Evolutionary conservation across 2,797 vertebrate genomes (phyloP).

Genomic region (Characodon lateralis): DNA sequence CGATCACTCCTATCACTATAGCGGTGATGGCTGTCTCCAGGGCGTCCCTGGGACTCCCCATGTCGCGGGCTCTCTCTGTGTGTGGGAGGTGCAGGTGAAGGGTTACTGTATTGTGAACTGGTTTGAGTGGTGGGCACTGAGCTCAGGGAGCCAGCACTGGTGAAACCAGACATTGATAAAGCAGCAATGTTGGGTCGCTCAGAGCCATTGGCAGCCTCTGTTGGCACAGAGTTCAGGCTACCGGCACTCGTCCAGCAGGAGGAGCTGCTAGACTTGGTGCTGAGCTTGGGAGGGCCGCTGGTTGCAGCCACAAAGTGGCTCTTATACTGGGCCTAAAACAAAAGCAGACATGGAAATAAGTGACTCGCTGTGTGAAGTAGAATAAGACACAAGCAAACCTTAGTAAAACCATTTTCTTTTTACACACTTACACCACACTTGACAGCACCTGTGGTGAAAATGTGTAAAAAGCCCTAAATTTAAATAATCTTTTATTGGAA

Average conservation of each 20-base stretch:
- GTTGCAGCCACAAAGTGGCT: constrained; percentile 97
- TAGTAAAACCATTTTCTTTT: background rate
- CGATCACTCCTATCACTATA: constrained; percentile 73
- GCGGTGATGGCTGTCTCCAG: constrained; percentile 76
- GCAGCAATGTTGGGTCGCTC: constrained; percentile 66
- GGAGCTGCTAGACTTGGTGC: constrained; percentile 85
- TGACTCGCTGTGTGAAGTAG: constrained; percentile 13
- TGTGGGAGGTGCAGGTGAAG: constrained; percentile 56
- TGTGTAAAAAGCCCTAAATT: too few relatives aligned
- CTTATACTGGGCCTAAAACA: constrained; percentile 92
- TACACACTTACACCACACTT: background rate
- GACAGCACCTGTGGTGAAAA: background rate
- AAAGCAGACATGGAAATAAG: constrained; percentile 15
- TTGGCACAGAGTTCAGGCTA: constrained; percentile 93
- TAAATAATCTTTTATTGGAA: too few relatives aligned
- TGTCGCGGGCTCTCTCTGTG: constrained; percentile 72
- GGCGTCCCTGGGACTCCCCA: constrained; percentile 74
- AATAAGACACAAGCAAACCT: background rate
- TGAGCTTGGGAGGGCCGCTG: constrained; percentile 90
- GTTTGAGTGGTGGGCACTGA: constrained; percentile 81
- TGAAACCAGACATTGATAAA: constrained; percentile 83
- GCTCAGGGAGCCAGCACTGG: constrained; percentile 92
- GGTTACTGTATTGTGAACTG: constrained; percentile 57
- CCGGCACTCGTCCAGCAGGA: constrained; percentile 97
- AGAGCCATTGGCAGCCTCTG: constrained; percentile 74